Evolutionary conservation across 2,888 invertebrate genomes (phyloP), one percentile per base, ranked within the genome.

Genomic region (Drosophila limbata): DNA sequence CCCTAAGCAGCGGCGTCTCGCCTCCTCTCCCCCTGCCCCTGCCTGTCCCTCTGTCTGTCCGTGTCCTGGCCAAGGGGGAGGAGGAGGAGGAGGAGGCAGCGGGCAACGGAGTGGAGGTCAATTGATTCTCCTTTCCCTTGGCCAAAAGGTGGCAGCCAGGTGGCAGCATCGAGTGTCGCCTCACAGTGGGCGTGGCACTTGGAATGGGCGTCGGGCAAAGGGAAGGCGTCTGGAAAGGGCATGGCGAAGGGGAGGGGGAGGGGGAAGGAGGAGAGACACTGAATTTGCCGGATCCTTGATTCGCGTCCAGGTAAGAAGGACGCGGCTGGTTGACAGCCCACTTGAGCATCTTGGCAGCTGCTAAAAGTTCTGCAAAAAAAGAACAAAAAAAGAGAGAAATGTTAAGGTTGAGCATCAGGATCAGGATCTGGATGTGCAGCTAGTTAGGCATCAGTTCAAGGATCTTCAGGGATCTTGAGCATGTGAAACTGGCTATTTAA

Each of bases 241-340:
- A 17, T n/a, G n/a, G n/a, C n/a, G 40, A 4, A 8, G 40, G 17
- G 19, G 50, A 25, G 6, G 42, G 21, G 0, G 31, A 28, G 1
- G 39, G 40, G 15, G 56, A 42, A 3, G 60, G 13, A 10, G n/a
- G 4, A 10, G 48, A 25, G 17, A 33, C 39, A 11, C 13, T 21
- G 9, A 35, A 25, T 91, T 91, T 37, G 42, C 15, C 33, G 13
- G 69, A 8, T 28, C 28, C 28, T 28, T 2, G 44, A 15, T 70
- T 48, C 55, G 67, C 72, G 28, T 67, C 79, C 69, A 90, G 65
- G 76, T 91, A 91, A 10, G 91, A 88, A 52, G 87, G 90, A 48
- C 91, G 87, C 33, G 91, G 81, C 78, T 90, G 90, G 72, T 91
- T 91, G 39, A 92, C 90, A 70, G 92, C 91, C 92, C 92, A 92